Evolutionary conservation across 92 coral and sea anemone genomes (phyloP).

Genomic region (Diadumene lineata): DNA sequence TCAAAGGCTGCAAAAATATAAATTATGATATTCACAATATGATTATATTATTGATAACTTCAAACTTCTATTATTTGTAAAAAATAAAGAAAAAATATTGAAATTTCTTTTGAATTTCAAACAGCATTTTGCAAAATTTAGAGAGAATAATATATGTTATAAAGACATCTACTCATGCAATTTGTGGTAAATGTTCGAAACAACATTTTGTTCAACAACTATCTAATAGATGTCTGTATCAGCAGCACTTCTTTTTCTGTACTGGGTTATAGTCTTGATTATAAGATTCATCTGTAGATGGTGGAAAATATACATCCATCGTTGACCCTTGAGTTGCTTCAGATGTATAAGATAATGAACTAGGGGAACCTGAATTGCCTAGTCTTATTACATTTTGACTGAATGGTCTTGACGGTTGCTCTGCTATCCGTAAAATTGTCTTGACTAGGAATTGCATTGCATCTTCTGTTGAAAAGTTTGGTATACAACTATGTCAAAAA

Average conservation of each 20-base stretch:
- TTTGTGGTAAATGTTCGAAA: too few relatives aligned
- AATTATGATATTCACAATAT: too few relatives aligned
- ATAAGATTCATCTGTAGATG: constrained; percentile 58
- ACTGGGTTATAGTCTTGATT: constrained; percentile 26
- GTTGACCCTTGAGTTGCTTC: constrained; percentile 43
- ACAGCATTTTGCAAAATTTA: too few relatives aligned
- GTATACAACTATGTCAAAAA: too few relatives aligned
- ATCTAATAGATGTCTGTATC: constrained; percentile 5
- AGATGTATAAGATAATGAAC: background rate
- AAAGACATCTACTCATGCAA: too few relatives aligned
- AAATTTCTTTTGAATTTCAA: too few relatives aligned
- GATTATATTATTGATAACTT: too few relatives aligned
- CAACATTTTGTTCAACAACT: too few relatives aligned
- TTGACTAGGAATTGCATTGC: constrained; percentile 81
- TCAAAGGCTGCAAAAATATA: too few relatives aligned
- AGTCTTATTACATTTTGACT: constrained; percentile 48
- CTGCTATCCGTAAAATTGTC: constrained; percentile 75
- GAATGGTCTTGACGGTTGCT: constrained; percentile 56
- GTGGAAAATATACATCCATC: constrained; percentile 53
- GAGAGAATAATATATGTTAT: too few relatives aligned
- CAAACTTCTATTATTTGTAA: too few relatives aligned
- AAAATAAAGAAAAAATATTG: too few relatives aligned
- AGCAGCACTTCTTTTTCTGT: constrained; percentile 52
- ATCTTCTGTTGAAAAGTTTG: constrained; percentile 58
- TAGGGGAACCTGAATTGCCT: background rate